Conservation (phyloP, 2,113 vertebrate species). For the Onychostoma macrolepis region DNA sequence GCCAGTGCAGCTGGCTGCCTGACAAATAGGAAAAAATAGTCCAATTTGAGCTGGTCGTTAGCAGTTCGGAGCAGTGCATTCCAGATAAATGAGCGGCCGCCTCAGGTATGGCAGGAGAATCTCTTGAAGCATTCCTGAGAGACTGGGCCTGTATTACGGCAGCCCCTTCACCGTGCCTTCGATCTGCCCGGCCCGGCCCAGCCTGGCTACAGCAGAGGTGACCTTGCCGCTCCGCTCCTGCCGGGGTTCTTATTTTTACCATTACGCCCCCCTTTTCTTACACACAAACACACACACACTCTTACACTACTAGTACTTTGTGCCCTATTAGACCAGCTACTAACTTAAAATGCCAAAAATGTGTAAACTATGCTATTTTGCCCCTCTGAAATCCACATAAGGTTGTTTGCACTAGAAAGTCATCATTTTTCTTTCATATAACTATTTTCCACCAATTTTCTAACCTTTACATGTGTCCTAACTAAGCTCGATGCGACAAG, state of each 20-base stretch:
- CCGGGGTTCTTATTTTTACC: slow-evolving; percentile 77
- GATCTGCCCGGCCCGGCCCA: slow-evolving; percentile 66
- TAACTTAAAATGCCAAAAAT: background rate
- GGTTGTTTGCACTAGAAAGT: background rate
- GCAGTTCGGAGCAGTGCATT: slow-evolving; percentile 75
- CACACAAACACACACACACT: slow-evolving; percentile 15
- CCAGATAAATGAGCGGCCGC: slow-evolving; percentile 84
- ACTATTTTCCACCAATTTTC: background rate
- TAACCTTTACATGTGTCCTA: background rate
- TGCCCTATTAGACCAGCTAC: slow-evolving; percentile 53
- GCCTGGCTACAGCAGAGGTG: slow-evolving; percentile 75
- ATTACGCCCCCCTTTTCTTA: slow-evolving; percentile 56
- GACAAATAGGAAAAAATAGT: slow-evolving; percentile 93
- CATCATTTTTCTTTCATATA: background rate
- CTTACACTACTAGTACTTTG: background rate
- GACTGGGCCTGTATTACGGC: slow-evolving; percentile 69
- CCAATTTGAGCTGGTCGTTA: slow-evolving; percentile 92
- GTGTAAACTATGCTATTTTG: background rate
- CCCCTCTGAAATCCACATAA: background rate
- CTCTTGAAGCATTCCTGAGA: slow-evolving; percentile 79
- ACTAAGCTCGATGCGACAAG: background rate
- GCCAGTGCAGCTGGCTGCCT: slow-evolving; percentile 84
- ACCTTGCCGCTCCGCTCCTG: slow-evolving; percentile 78
- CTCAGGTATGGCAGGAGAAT: slow-evolving; percentile 85
- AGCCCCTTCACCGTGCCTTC: slow-evolving; percentile 77